Conservation (phyloP, 2,797 vertebrate species). For the Capromys pilorides region DNA sequence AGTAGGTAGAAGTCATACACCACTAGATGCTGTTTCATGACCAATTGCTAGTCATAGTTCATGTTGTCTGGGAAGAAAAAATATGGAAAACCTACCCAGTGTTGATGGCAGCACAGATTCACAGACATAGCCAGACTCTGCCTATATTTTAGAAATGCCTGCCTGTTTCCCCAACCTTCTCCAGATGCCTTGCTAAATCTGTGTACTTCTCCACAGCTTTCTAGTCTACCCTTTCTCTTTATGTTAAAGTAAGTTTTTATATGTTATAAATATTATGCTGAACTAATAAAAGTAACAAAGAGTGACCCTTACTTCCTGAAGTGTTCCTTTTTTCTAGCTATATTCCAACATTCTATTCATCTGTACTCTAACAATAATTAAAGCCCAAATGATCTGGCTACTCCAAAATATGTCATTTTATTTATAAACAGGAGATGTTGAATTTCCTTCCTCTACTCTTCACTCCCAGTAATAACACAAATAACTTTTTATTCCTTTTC, state of each 20-base stretch:
- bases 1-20: neutral
- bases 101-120: neutral
- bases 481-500: neutral
- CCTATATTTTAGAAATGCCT: neutral
- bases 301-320: neutral
- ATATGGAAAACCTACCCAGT: neutral
- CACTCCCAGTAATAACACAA: neutral
- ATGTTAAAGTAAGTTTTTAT: neutral
- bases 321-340: neutral
- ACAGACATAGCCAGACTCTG: neutral
- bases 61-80: neutral
- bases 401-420: neutral
- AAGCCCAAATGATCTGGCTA: neutral
- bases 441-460: neutral
- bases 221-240: neutral
- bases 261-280: neutral
- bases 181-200: neutral
- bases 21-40: neutral
- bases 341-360: neutral
- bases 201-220: neutral
- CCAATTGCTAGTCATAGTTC: neutral
- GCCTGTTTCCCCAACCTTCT: neutral
- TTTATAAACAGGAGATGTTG: neutral
- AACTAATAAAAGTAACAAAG: constrained; percentile 36
- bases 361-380: neutral